Percentiles rank a stretch among this genome's conserved stretches.
phyloP scores from a whole-genome alignment of 2,888 invertebrate genomes.

The Epistrophella euchroma region DNA sequence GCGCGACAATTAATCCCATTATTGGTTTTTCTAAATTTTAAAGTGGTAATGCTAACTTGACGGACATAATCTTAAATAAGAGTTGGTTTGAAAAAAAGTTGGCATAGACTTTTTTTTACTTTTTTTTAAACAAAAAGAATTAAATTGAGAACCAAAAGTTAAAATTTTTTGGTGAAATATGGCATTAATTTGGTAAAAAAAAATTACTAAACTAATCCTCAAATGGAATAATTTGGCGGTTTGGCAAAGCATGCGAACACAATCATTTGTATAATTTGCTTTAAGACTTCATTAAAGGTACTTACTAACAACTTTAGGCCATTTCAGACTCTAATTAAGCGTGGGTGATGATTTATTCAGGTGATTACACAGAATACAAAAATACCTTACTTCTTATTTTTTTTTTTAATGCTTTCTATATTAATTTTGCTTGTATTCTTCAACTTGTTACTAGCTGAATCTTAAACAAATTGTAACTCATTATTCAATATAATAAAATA shows the following conservation, averaged over 20 bases:
- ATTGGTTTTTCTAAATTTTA: too few species aligned
- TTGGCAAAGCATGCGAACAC: conserved; percentile 46
- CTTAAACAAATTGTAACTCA: neutral
- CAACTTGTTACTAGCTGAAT: neutral
- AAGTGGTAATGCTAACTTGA: too few species aligned
- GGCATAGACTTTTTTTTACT: too few species aligned
- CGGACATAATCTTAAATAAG: too few species aligned
- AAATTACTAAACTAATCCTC: neutral
- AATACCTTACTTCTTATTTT: neutral
- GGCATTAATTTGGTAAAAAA: neutral
- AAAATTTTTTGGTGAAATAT: neutral
- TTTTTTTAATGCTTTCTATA: neutral
- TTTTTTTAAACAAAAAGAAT: too few species aligned
- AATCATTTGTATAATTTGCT: conserved; percentile 1
- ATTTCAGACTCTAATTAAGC: conserved; percentile 15
- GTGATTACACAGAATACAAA: conserved; percentile 1
- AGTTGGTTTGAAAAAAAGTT: too few species aligned
- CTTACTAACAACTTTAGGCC: conserved; percentile 54
- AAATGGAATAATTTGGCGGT: conserved; percentile 58
- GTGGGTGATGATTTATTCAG: conserved; percentile 41
- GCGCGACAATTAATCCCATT: too few species aligned
- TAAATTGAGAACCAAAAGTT: neutral
- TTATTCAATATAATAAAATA: neutral
- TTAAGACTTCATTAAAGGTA: conserved; percentile 14
- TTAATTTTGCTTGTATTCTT: neutral